phyloP scores from a whole-genome alignment of 2,113 vertebrate species.

The Apteryx mantelli region DNA sequence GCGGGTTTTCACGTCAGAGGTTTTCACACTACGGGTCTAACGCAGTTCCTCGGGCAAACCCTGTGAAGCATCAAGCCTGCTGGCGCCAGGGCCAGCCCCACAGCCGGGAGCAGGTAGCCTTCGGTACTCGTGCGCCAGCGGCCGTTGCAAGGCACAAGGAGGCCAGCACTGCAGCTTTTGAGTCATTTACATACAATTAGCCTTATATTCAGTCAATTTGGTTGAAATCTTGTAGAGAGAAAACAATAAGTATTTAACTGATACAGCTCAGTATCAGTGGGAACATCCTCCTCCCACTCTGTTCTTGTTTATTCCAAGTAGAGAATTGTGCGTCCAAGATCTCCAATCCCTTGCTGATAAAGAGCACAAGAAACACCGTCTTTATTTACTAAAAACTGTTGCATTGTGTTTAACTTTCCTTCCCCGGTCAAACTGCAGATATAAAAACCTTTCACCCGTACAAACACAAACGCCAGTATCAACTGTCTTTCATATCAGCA shows the following conservation, averaged over 20 bases:
- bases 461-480: neutral
- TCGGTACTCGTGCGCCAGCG: too few relatives aligned
- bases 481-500: slow-evolving; percentile 49
- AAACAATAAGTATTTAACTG: accelerated
- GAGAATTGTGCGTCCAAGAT: neutral
- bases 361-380: neutral
- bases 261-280: neutral
- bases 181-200: neutral
- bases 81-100: neutral
- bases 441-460: slow-evolving; percentile 4
- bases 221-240: neutral
- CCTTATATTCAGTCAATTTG: accelerated
- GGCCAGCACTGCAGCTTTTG: neutral
- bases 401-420: neutral
- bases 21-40: neutral
- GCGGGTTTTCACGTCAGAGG: slow-evolving; percentile 4
- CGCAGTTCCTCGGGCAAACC: neutral
- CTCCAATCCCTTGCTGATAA: neutral
- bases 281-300: accelerated
- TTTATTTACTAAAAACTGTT: neutral
- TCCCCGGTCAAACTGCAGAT: neutral
- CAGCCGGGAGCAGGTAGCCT: too few relatives aligned
- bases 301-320: neutral
- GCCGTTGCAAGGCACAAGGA: too few relatives aligned
- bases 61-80: neutral